Conservation (phyloP, 1,140 invertebrate genomes). For the Drosophila baimaii region DNA sequence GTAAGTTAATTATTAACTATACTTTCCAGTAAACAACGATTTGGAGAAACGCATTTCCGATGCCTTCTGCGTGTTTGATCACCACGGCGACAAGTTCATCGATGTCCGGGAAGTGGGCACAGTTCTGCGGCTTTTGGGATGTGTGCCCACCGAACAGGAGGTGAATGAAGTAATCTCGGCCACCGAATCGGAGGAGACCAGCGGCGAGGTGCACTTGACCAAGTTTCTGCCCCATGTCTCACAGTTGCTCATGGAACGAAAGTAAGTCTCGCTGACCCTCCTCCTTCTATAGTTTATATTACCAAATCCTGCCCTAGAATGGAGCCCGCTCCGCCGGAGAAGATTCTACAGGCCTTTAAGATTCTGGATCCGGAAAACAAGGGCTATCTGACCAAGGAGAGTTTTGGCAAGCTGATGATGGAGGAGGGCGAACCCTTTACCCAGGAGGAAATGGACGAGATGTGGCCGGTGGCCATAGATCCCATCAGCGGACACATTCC, state of each 20-base stretch:
- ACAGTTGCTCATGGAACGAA: constrained; percentile 86
- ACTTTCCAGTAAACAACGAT: constrained; percentile 85
- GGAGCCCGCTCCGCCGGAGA: constrained; percentile 90
- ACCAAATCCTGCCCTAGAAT: constrained; percentile 53
- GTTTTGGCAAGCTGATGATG: constrained; percentile 89
- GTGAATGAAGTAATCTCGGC: constrained; percentile 92
- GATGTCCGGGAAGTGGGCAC: constrained; percentile 96
- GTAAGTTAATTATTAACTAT: not conserved
- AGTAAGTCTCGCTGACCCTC: constrained; percentile 30
- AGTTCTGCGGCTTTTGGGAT: constrained; percentile 90
- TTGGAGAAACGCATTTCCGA: constrained; percentile 92
- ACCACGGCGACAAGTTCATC: constrained; percentile 92
- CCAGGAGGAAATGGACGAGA: constrained; percentile 94
- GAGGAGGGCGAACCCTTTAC: constrained; percentile 94
- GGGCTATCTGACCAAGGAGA: constrained; percentile 89
- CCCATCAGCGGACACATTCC: constrained; percentile 90
- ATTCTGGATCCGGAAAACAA: constrained; percentile 91
- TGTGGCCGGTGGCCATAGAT: constrained; percentile 93
- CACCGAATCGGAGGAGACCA: constrained; percentile 90
- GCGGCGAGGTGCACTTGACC: constrained; percentile 88
- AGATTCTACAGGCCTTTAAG: constrained; percentile 92
- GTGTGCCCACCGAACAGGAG: constrained; percentile 93
- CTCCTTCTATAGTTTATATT: not conserved
- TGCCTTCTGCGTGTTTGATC: constrained; percentile 96
- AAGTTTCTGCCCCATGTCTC: constrained; percentile 89